Evolutionary conservation across 2,888 invertebrate species (phyloP).

Genomic region (Drosophila testacea): DNA sequence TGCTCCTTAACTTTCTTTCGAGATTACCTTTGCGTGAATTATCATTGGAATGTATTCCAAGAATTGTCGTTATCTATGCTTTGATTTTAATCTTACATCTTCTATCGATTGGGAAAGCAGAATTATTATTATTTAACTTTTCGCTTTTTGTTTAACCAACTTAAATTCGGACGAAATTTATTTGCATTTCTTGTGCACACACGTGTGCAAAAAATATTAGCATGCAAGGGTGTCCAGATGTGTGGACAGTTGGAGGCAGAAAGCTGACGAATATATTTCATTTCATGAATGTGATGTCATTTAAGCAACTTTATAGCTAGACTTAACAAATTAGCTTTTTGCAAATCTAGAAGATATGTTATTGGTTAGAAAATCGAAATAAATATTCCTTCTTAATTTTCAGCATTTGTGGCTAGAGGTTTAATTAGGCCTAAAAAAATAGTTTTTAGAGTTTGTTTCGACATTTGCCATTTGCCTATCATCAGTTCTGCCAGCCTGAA

Average conservation of each 20-base stretch:
- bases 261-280: slow-evolving; percentile 21
- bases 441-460: too few relatives aligned
- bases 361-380: too few relatives aligned
- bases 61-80: not conserved
- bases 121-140: slow-evolving; percentile 13
- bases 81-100: slow-evolving; percentile 8
- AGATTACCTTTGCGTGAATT: slow-evolving; percentile 28
- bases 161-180: slow-evolving; percentile 31
- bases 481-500: too few relatives aligned
- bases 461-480: too few relatives aligned
- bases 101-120: not conserved
- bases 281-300: not conserved
- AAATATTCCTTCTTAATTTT: too few relatives aligned
- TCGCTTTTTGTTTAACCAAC: slow-evolving; percentile 25
- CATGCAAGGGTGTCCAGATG: not conserved
- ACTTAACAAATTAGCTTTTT: too few relatives aligned
- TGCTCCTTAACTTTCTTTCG: slow-evolving; percentile 40
- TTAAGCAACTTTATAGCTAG: too few relatives aligned
- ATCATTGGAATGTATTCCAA: not conserved
- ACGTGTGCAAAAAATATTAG: slow-evolving; percentile 13
- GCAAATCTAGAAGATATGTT: too few relatives aligned
- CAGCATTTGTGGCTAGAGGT: too few relatives aligned
- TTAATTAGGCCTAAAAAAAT: too few relatives aligned
- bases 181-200: slow-evolving; percentile 27
- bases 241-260: not conserved